Evolutionary conservation across 2,113 vertebrate species (phyloP).

Genomic region (Channa argus): DNA sequence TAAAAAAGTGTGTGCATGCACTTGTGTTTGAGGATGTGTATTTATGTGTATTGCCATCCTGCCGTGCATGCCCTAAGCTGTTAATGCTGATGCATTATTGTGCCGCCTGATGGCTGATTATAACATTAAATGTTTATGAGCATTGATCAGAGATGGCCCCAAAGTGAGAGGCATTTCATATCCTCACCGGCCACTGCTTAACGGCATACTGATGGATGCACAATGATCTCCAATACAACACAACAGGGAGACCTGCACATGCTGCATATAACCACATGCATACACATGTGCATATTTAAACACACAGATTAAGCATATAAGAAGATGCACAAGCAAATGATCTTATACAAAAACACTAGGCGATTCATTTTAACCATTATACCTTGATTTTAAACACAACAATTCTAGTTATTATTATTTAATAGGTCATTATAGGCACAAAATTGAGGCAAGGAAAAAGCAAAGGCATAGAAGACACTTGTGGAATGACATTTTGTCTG

Average conservation of each 20-base stretch:
- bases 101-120: constrained; percentile 75
- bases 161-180: constrained; percentile 76
- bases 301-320: constrained; percentile 8
- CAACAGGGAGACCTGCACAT: constrained; percentile 49
- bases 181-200: constrained; percentile 73
- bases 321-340: constrained; percentile 1
- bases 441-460: constrained; percentile 1
- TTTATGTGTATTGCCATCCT: constrained; percentile 23
- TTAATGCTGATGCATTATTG: constrained; percentile 73
- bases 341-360: constrained; percentile 18
- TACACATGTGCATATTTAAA: constrained; percentile 26
- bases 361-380: constrained; percentile 23
- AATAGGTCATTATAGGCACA: neutral
- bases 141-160: constrained; percentile 77
- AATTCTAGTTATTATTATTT: constrained; percentile 27
- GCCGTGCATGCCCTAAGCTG: constrained; percentile 41
- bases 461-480: constrained; percentile 10
- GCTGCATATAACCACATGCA: constrained; percentile 49
- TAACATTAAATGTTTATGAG: constrained; percentile 84
- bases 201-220: constrained; percentile 80
- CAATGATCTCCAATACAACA: constrained; percentile 76
- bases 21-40: constrained; percentile 8
- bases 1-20: constrained; percentile 18
- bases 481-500: neutral
- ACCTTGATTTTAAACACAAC: constrained; percentile 10